Base-by-base conservation (phyloP, 2,113 vertebrate genomes). In the Carassius gibelio region DNA sequence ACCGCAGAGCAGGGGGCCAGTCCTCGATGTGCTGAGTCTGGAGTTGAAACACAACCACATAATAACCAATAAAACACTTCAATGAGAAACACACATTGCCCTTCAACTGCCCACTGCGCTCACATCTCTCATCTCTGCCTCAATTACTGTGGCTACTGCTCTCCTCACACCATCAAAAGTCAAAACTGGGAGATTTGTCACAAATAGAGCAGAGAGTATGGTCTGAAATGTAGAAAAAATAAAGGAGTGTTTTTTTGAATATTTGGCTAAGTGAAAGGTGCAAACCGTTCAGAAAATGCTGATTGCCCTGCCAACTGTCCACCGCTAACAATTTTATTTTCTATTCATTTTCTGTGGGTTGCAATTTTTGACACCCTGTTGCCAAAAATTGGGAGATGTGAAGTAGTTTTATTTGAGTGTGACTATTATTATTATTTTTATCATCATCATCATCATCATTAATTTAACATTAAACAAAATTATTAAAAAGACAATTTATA, bases 1-100 rank as follows among this genome's bases (percentile, higher is more conserved):
- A 98, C 95, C 7, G 97, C 96, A 34, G 97, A 95, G 87, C 96
- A 98, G 0, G 96, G 97, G 45, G 97, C 92, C 90, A 99, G 91
- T 76, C 95, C 97, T 87, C 97, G 93, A 86, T 97, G 97, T 88
- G 96, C 94, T 0, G 96, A 97, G 87, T 97, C 97, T 99, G 89
- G 82, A 79, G 26, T 52, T 62, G 6, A 30, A 59, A 75, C 62
- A 84, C 26, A 87, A 3, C 36, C 75, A 87, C n/a, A 86, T 57
- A 84, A 81, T 71, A 34, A 85, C 71, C 80, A 15, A 84, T 77
- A 81, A 84, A 61, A 81, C 81, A 82, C 36, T 38, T 68, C 48
- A 38, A 68, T 79, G 68, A 17, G n/a, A 62, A 26, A 59, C 30
- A 79, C 52, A 86, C 30, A 66, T 19, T 30, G 5, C 30, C 36